Evolutionary conservation across 2,888 invertebrate genomes (phyloP), one percentile per base, ranked within the genome.

Genomic region (Sinhomidia bicolor): DNA sequence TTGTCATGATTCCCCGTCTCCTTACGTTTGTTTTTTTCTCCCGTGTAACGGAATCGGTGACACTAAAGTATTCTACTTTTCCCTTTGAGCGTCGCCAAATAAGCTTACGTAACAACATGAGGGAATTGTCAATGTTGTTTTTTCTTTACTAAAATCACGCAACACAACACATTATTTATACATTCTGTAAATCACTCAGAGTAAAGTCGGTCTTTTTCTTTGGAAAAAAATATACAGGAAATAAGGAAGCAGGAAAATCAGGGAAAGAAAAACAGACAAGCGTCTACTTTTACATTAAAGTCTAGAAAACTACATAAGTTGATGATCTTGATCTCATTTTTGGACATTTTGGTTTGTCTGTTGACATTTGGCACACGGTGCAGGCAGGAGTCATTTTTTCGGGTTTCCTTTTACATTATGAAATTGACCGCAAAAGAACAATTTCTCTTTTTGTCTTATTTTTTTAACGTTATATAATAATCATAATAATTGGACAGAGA

Each of bases 31-130:
- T n/a, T n/a, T n/a, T n/a, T n/a, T 65, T n/a, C n/a, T 44, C 41
- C 17, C 23, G 41, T 44, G 44, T 14, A 10, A 14, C 6, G 9
- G 68, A 1, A 17, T 9, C 17, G 44, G 44, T 71, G 44, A 71
- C 71, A 71, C 71, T 14, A 44, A 20, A 44, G 71, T 23, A 41
- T 71, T 71, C 44, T 36, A 9, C 32, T 17, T 68, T 29, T 29
- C n/a, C 10, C 7, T 68, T 3, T 54, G 36, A 68, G 68, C 29
- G 44, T 44, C 44, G 44, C 44, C 20, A 71, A 71, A 71, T 71
- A 71, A 44, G 41, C 71, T 71, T 71, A 71, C n/a, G 71, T 44
- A 41, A n/a, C n/a, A 71, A 71, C 71, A 71, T 41, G 71, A 71
- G 71, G 71, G 71, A 44, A 71, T 44, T 44, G 20, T 41, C 44